Evolutionary conservation across 1,140 invertebrate genomes (phyloP), one percentile per base, ranked within the genome.

Genomic region (Drosophila subobscura): DNA sequence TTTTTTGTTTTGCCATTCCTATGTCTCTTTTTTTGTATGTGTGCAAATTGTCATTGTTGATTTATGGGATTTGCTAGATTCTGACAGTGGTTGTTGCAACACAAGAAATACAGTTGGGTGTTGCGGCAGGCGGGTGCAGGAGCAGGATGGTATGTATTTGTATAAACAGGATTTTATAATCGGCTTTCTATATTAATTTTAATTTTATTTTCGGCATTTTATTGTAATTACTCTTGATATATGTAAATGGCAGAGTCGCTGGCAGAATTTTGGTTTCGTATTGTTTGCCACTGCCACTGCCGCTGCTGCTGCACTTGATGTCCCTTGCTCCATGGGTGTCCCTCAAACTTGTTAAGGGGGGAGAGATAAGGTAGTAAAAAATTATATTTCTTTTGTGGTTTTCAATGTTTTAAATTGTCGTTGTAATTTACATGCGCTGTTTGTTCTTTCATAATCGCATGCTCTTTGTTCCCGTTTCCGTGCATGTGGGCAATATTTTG

Each of bases 151-250:
- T 66, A 20, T 29, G 2, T 46, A 40, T 61, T 59, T 59, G 58
- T 66, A 44, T 40, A 59, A 76, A 46, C 25, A 22, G 45, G 58
- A 51, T 72, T 83, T 72, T 80, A 89, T 89, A 90, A 90, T 90
- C 81, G 89, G 77, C 85, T 89, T 90, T 90, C 80, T 83, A 90
- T 83, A 89, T 89, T 89, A 89, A 90, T 90, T 90, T 90, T 86
- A 86, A 88, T 86, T 86, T 86, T 86, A 86, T 90, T 90, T 90
- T 90, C 67, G 79, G 74, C 72, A 84, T 90, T 90, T 90, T 90
- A 90, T 88, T 90, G 90, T 90, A 90, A 90, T 90, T 90, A 90
- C 81, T 77, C 79, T 83, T 90, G 81, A 90, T 90, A 90, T 88
- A 83, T 81, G 83, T 77, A 86, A 81, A 86, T 88, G 71, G 81